Percentiles rank a stretch among this genome's conserved stretches.
phyloP scores from a whole-genome alignment of 2,113 vertebrate species.

The Pseudopipra pipra region DNA sequence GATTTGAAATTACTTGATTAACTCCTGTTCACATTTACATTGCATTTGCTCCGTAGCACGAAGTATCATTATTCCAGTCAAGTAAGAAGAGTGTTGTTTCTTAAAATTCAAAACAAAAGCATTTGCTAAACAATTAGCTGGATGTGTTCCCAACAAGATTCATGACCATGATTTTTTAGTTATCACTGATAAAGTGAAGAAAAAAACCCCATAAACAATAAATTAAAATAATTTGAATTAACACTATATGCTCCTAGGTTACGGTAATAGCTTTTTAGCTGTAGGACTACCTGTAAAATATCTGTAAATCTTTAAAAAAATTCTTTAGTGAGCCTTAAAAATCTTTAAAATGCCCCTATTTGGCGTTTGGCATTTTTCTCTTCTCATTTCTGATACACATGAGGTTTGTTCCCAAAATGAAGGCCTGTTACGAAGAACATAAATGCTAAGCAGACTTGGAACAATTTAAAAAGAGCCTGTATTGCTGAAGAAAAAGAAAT shows the following conservation, averaged over 20 bases:
- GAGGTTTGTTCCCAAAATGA: not conserved
- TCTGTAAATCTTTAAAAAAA: not conserved
- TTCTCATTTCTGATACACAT: not conserved
- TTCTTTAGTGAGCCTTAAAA: not conserved
- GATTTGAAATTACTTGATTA: not conserved
- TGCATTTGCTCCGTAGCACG: not conserved
- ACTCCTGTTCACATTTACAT: not conserved
- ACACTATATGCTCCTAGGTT: not conserved
- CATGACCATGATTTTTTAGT: not conserved
- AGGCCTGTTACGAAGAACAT: not conserved
- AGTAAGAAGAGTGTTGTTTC: not conserved
- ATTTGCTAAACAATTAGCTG: not conserved
- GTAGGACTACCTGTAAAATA: not conserved
- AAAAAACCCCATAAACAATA: not conserved
- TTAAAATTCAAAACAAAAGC: not conserved
- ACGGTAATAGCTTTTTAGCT: not conserved
- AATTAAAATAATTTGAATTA: not conserved
- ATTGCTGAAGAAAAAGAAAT: conserved; percentile 3
- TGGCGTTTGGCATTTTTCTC: not conserved
- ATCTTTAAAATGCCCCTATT: not conserved
- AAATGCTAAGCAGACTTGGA: not conserved
- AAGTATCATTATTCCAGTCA: not conserved
- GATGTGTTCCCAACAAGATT: not conserved
- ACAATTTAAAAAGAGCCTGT: not conserved
- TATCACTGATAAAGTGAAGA: not conserved